Evolutionary conservation across 2,888 invertebrate genomes (phyloP).

Genomic region (Spisula subtruncata): DNA sequence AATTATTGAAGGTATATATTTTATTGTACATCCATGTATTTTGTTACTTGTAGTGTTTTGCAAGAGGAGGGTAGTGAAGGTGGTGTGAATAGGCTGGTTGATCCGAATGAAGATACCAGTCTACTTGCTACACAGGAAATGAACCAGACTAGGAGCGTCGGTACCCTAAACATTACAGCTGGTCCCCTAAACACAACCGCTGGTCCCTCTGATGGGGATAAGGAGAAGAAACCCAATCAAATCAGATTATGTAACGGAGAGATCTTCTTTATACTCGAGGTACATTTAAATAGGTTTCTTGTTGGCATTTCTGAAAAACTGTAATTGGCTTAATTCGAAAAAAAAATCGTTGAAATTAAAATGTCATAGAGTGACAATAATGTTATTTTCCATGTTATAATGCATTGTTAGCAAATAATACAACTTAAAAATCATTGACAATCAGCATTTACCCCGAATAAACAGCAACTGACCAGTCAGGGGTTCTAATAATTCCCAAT

Average conservation of each 20-base stretch:
- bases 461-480: no score
- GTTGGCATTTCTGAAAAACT: neutral
- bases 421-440: no score
- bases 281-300: slow-evolving; percentile 43
- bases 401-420: no score
- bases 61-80: slow-evolving; percentile 33
- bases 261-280: slow-evolving; percentile 80
- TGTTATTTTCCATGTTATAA: neutral
- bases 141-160: slow-evolving; percentile 23
- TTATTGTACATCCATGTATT: no score
- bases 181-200: slow-evolving; percentile 29
- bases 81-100: slow-evolving; percentile 49
- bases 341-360: no score
- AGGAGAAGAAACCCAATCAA: slow-evolving; percentile 44
- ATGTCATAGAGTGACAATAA: no score
- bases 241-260: slow-evolving; percentile 81
- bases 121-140: slow-evolving; percentile 14
- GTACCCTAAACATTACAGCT: slow-evolving; percentile 26
- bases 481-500: no score
- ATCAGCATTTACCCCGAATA: no score
- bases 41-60: slow-evolving; percentile 17
- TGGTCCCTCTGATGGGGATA: slow-evolving; percentile 25
- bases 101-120: slow-evolving; percentile 38
- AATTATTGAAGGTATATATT: no score
- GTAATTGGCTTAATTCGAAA: no score